A percentile compares a stretch with the other conserved stretches of the same genome.
These are phyloP conservation scores for Zoanthus gigantus DNA, from an alignment of 92 coral and sea anemone genomes.

Conservation along the genomic window DNA sequence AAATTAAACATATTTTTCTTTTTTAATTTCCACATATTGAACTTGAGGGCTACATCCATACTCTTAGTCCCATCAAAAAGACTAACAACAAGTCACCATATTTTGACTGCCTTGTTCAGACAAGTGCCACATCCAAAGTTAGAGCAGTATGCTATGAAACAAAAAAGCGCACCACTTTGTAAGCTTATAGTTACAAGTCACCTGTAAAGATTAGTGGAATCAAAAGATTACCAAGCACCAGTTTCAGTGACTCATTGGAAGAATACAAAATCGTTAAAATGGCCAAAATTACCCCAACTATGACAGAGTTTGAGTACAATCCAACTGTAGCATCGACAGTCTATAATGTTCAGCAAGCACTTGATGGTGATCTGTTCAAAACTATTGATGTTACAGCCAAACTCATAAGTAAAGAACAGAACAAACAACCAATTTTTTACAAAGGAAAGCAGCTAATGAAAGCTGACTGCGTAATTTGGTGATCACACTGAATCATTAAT, in stretches of 20 bases:
- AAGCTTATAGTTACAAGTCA: conserved; percentile 58
- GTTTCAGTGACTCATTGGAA: conserved; percentile 64
- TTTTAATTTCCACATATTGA: conserved; percentile 58
- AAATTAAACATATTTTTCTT: background rate
- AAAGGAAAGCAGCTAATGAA: conserved; percentile 70
- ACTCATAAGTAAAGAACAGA: conserved; percentile 61
- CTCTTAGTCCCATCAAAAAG: conserved; percentile 64
- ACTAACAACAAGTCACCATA: conserved; percentile 68
- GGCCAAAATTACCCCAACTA: conserved; percentile 68
- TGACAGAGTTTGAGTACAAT: conserved; percentile 56
- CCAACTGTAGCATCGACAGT: conserved; percentile 40
- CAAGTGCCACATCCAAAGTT: conserved; percentile 58
- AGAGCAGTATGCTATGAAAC: conserved; percentile 67
- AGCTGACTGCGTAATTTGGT: conserved; percentile 62
- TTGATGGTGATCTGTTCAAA: conserved; percentile 45
- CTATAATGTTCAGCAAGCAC: conserved; percentile 64
- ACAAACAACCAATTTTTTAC: conserved; percentile 61
- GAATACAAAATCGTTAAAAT: conserved; percentile 64
- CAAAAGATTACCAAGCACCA: conserved; percentile 57
- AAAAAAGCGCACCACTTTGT: conserved; percentile 60
- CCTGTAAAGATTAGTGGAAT: conserved; percentile 69
- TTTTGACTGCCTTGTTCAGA: conserved; percentile 69
- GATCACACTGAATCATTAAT: conserved; percentile 67
- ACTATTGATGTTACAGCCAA: conserved; percentile 69
- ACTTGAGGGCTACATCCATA: conserved; percentile 64